Evolutionary conservation across 2,113 vertebrate genomes (phyloP).

Genomic region (Myiozetetes cayanensis): DNA sequence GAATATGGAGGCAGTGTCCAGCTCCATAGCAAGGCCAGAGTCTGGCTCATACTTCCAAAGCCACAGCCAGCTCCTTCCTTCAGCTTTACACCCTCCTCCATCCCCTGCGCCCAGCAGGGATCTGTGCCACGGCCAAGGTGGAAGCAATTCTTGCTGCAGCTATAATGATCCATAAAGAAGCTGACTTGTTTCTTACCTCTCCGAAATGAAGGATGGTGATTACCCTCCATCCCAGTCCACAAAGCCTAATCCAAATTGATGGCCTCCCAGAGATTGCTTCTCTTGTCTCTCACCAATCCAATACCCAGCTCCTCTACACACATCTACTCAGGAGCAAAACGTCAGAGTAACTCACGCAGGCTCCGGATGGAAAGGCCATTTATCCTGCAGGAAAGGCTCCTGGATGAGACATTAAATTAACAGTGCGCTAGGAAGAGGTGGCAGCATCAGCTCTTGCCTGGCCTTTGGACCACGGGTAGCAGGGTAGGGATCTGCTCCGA

Average conservation of each 20-base stretch:
- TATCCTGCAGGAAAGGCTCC: slow-evolving; percentile 2
- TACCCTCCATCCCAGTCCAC: slow-evolving; percentile 36
- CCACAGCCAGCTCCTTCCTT: background rate
- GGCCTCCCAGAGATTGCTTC: slow-evolving; percentile 27
- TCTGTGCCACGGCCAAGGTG: background rate
- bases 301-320: background rate
- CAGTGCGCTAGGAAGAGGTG: background rate
- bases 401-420: background rate
- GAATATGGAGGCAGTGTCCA: background rate
- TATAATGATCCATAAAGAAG: slow-evolving; percentile 12
- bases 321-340: background rate
- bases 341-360: background rate
- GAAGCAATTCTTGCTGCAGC: slow-evolving; percentile 10
- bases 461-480: background rate
- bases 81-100: background rate
- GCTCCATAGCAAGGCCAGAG: rapidly evolving
- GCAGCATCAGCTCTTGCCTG: background rate
- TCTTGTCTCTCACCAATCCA: background rate
- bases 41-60: background rate
- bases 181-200: slow-evolving; percentile 42
- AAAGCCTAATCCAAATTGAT: slow-evolving; percentile 31
- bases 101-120: rapidly evolving
- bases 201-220: slow-evolving; percentile 49
- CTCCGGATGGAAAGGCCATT: background rate
- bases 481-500: background rate